Evolutionary conservation across 1,140 invertebrate genomes (phyloP), one percentile per base, ranked within the genome.

Genomic region (Acyrthosiphon pisum): DNA sequence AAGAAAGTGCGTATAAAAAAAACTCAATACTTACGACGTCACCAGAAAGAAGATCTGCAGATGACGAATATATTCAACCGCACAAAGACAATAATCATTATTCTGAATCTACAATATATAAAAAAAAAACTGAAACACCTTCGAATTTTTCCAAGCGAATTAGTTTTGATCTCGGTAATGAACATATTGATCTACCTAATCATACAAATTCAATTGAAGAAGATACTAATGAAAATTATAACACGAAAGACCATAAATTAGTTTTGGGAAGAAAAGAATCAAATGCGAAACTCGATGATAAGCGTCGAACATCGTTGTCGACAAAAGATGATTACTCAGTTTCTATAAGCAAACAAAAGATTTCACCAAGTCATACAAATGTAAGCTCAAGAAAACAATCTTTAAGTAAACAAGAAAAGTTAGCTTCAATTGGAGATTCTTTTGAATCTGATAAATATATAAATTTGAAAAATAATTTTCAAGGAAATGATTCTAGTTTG

Each of bases 91-190:
- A 86, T 56, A 50, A 89, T 41, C 8, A 26, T 53, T 89, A 56
- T 37, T 53, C 18, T 23, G 22, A 89, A 26, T 23, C 4, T 6
- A 35, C 30, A 56, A 30, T 23, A 30, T 30, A 44, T 68, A 44
- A 44, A 90, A 90, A 90, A 68, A 90, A 44, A 44, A 11, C 9
- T 26, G 89, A 90, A 44, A 68, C 2, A 6, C 26, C 56, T 20
- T 26, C 11, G 11, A 18, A 20, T 9, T 7, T 68, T 20, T 7
- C 41, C n/a, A 93, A 93, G 35, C 68, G n/a, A 83, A 93, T 93
- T 50, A 93, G 91, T 93, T 93, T 93, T 53, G 91, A 93, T 44
- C 35, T 93, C 6, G 30, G 48, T 37, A 50, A 37, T 37, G 60
- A 76, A 22, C 23, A 53, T 20, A 53, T 26, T 35, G 90, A 91